A percentile compares a stretch with the other conserved stretches of the same genome.
Conservation (phyloP, 2,113 vertebrate species). For the Amia ocellicauda region DNA sequence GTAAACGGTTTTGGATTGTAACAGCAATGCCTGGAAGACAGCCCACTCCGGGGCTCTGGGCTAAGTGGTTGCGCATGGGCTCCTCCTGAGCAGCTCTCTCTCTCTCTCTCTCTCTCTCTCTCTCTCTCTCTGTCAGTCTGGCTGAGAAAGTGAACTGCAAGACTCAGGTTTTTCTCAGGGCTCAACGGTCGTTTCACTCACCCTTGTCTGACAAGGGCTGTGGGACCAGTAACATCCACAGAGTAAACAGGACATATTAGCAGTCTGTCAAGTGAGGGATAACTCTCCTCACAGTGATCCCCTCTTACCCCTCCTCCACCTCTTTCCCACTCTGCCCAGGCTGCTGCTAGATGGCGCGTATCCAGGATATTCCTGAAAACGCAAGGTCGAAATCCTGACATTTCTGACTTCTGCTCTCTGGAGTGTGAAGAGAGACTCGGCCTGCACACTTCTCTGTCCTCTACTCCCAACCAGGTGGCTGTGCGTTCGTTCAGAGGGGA, state of each 20-base stretch:
- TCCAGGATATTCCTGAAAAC: slow-evolving; percentile 20
- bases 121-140: background rate
- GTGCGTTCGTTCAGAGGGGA: background rate
- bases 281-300: background rate
- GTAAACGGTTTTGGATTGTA: too few species aligned
- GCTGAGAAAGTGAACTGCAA: background rate
- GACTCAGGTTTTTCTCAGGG: background rate
- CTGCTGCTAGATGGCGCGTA: slow-evolving; percentile 13
- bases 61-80: too few species aligned
- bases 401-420: background rate
- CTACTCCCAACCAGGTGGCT: background rate
- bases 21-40: too few species aligned
- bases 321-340: background rate
- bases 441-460: too few species aligned
- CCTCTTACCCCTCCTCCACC: background rate
- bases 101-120: background rate
- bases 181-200: background rate
- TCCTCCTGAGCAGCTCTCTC: background rate
- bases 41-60: too few species aligned
- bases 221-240: background rate
- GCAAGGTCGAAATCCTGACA: background rate
- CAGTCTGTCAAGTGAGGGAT: slow-evolving; percentile 2
- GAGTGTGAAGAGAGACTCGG: background rate
- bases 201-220: background rate
- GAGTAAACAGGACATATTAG: slow-evolving; percentile 22